These are phyloP conservation scores for Cephus spinipes DNA, from an alignment of 2,888 invertebrate genomes.

Conservation along the genomic window DNA sequence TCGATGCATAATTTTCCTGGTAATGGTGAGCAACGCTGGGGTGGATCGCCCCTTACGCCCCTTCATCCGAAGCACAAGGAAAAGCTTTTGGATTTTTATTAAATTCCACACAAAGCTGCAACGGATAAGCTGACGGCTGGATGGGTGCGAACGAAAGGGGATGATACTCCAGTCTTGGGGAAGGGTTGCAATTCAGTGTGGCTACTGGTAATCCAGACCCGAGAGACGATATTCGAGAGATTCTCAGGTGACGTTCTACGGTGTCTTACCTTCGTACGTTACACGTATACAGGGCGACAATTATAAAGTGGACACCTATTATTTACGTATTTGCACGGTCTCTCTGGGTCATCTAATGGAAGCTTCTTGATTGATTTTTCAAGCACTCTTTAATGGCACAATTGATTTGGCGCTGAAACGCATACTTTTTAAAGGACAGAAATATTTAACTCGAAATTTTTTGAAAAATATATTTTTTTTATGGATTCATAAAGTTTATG, in stretches of 20 bases:
- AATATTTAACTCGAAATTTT: no score
- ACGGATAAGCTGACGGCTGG: neutral
- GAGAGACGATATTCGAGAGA: neutral
- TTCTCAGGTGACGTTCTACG: neutral
- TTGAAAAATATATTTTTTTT: no score
- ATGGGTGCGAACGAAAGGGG: neutral
- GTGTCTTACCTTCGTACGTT: neutral
- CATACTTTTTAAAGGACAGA: no score
- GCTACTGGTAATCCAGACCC: neutral
- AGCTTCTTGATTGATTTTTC: no score
- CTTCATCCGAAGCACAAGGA: constrained; percentile 5
- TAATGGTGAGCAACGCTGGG: constrained; percentile 12
- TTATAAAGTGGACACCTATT: no score
- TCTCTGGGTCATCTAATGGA: no score
- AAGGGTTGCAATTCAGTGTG: neutral
- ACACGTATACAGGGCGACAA: no score
- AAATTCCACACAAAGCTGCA: constrained; percentile 27
- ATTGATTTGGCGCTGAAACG: no score
- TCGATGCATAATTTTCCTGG: constrained; percentile 28
- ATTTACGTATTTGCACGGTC: no score
- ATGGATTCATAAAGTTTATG: no score
- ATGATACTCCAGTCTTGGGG: neutral
- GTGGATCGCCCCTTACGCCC: constrained; percentile 11
- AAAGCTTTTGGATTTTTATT: constrained; percentile 36
- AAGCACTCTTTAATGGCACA: no score